Base-by-base conservation (phyloP, 2,888 invertebrate genomes). In the Sesamia inferens region DNA sequence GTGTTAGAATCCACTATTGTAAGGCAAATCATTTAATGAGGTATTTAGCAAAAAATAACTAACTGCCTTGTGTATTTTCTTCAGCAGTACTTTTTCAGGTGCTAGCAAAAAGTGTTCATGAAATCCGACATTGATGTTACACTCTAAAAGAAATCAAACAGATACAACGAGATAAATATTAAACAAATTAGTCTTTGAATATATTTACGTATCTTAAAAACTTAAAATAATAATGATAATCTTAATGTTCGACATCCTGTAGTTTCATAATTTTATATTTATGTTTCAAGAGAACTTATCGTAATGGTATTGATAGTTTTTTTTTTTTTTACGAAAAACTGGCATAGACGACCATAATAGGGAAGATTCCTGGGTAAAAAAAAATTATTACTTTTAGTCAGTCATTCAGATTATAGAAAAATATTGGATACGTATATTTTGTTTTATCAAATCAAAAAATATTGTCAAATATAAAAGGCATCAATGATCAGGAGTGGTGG, bases 21-120 rank as follows among this genome's bases (percentile, higher is more conserved):
- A n/a, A 78, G 22, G 55, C 51, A 68, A 59, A 55, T 13, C 16
- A 31, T 31, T 42, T 22, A 62, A 55, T 48, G 54, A 57, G 19
- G 44, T 61, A 54, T 74, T 57, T 16, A 31, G 65, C 65, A 78
- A 81, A 81, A 81, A 81, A 57, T 42, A 47, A 44, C 13, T 44
- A 31, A 22, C 13, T 48, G 3, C 16, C 13, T 57, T 65, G 24
- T 71, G 16, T 10, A 31, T 66, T 58, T 73, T 74, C 39, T 63
- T 80, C 13, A 63, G 22, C 16, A 10, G 10, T 63, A 51, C 8
- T 81, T 66, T 81, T 78, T 76, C 24, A 58, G 47, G 22, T 22
- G 22, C 10, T 7, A 51, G 14, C 10, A 70, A 81, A 77, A 81
- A 70, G n/a, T 62, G 62, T 42, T 66, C 22, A 47, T 62, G 76